Conservation (phyloP, 2,888 invertebrate species). For the Dexiosoma caninum region DNA sequence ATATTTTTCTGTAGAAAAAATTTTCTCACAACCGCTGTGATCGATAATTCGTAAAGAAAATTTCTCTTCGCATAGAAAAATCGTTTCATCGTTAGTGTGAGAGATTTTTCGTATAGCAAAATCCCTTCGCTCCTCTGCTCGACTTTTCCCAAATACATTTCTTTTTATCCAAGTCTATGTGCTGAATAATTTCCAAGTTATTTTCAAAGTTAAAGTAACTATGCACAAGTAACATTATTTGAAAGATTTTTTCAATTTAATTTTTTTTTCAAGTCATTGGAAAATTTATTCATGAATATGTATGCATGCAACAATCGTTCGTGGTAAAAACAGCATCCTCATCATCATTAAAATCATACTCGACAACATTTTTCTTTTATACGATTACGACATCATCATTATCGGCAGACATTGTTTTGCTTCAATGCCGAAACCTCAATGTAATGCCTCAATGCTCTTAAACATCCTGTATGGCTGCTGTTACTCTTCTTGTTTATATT, state of each 20-base stretch:
- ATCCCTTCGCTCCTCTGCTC: neutral
- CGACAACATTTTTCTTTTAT: conserved; percentile 42
- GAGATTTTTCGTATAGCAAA: too few species aligned
- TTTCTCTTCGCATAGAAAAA: neutral
- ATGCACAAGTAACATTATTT: conserved; percentile 7
- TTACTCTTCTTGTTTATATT: conserved; percentile 12
- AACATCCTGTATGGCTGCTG: conserved; percentile 51
- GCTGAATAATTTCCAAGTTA: neutral
- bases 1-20: neutral
- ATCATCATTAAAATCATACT: conserved; percentile 29
- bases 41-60: neutral
- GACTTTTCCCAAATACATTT: too few species aligned
- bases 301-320: conserved; percentile 11
- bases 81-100: too few species aligned
- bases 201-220: neutral
- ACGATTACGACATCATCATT: conserved; percentile 61
- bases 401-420: conserved; percentile 50
- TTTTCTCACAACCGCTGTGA: neutral
- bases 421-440: conserved; percentile 54
- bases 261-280: neutral
- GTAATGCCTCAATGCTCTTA: conserved; percentile 54
- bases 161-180: neutral
- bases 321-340: neutral
- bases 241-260: neutral
- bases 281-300: conserved; percentile 42